Base-by-base conservation (phyloP, 1,140 invertebrate genomes). In the Dolichoris vasculosae region DNA sequence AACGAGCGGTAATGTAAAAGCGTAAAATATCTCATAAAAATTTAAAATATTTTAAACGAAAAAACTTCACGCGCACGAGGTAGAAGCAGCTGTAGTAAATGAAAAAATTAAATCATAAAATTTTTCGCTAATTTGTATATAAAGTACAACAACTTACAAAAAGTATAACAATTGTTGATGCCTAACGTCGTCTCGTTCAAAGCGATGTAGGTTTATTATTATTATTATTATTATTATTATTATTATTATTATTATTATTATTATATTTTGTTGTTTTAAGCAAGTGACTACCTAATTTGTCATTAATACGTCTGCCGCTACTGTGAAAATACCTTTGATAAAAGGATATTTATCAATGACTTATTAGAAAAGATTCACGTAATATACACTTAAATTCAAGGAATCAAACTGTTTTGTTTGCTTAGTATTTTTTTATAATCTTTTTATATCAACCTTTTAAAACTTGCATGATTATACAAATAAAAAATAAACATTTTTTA, bases 201-300 rank as follows among this genome's bases (percentile, higher is more conserved):
- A 86, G 46, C 64, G 85, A 86, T 69, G 80, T 69, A 67, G 80
- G 85, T 86, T 82, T 85, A 85, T 85, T 82, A 82, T 77, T 82
- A 81, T 76, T 85, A 81, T 78, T 78, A 84, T 84, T 84, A 84
- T 79, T 84, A 84, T 78, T 78, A 79, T 84, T 80, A 85, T 78
- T 79, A 84, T 84, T 84, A 84, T 78, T 83, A 84, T 77, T 48
- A 64, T 82, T 82, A 59, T 75, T 75, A 84, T 78, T 84, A 84
- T 63, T 80, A 71, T 64, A 59, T 80, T 78, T 87, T 75, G 35
- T 87, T 85, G 87, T 86, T 80, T 83, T 88, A 88, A 88, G 80
- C 75, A 82, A 87, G 84, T 87, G 87, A 88, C 86, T 87, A 86
- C 23, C 64, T 84, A 84, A 82, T 84, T 83, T 83, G 69, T 82